Conservation (phyloP, 2,113 vertebrate species). For the Lophura nycthemera region DNA sequence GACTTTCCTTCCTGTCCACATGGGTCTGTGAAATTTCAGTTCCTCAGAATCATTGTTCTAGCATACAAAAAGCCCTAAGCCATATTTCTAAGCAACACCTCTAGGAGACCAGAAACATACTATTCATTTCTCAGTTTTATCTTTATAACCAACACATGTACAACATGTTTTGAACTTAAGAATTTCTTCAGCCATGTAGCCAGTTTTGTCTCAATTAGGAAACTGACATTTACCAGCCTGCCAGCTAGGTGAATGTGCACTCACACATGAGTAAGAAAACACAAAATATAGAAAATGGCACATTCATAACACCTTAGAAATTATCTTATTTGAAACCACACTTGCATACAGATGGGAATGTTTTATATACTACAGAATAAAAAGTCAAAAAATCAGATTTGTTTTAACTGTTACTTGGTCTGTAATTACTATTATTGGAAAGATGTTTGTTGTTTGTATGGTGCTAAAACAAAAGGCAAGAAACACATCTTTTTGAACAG, state of each 20-base stretch:
- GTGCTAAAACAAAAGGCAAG: not conserved
- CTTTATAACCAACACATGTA: not conserved
- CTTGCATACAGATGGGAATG: not conserved
- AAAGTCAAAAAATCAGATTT: not conserved
- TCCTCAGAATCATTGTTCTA: not conserved
- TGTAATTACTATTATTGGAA: not conserved
- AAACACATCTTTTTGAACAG: not conserved
- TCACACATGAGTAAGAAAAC: not conserved
- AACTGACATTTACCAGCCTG: not conserved
- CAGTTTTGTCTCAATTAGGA: not conserved
- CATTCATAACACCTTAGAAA: not conserved
- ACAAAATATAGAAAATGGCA: not conserved
- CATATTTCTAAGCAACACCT: not conserved
- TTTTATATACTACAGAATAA: not conserved
- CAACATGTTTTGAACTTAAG: not conserved
- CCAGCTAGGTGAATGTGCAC: not conserved
- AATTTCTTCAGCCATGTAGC: not conserved
- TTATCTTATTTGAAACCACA: not conserved
- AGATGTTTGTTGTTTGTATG: not conserved
- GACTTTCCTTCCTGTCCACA: not conserved
- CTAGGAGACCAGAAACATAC: not conserved
- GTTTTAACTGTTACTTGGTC: not conserved
- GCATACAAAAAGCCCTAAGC: not conserved
- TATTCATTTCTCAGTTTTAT: not conserved
- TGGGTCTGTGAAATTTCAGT: not conserved